phyloP scores from a whole-genome alignment of 2,797 vertebrate genomes.

The Pygocentrus nattereri region DNA sequence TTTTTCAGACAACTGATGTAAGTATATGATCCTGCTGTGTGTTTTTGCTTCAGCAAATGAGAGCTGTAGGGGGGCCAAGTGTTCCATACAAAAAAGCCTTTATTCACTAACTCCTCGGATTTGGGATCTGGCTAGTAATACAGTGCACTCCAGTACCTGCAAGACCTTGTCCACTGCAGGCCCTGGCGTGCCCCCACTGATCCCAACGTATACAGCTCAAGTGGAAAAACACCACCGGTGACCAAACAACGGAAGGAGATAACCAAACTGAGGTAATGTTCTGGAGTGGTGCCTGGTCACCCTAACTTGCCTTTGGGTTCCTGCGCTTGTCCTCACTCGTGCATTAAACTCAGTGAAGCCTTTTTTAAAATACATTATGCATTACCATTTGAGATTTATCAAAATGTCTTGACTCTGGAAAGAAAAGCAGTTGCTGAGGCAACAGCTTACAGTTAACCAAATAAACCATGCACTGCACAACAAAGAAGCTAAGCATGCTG shows the following conservation, averaged over 20 bases:
- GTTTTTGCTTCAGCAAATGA: conserved; percentile 25
- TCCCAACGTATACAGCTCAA: not conserved
- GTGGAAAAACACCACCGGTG: conserved; percentile 33
- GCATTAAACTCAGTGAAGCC: conserved; percentile 2
- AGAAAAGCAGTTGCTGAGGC: conserved; percentile 16
- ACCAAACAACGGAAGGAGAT: conserved; percentile 37
- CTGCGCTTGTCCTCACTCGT: conserved; percentile 36
- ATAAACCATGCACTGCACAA: conserved; percentile 10
- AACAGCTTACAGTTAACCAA: conserved; percentile 25
- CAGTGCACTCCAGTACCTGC: not conserved
- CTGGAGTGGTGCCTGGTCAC: conserved; percentile 31
- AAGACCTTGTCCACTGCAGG: conserved; percentile 23
- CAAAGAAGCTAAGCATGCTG: not conserved
- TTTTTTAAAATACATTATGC: not conserved
- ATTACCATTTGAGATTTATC: conserved; percentile 15
- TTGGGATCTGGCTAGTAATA: not conserved
- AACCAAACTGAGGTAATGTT: conserved; percentile 40
- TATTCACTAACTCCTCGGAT: conserved; percentile 29
- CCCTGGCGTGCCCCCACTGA: conserved; percentile 32
- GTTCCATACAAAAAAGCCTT: conserved; percentile 9
- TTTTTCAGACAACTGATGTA: conserved; percentile 20
- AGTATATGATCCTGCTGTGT: conserved; percentile 16
- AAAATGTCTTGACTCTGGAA: conserved; percentile 8
- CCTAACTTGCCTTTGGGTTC: conserved; percentile 12
- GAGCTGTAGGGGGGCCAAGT: conserved; percentile 2